phyloP scores from a whole-genome alignment of 2,888 invertebrate genomes.

The Bugulina stolonifera region DNA sequence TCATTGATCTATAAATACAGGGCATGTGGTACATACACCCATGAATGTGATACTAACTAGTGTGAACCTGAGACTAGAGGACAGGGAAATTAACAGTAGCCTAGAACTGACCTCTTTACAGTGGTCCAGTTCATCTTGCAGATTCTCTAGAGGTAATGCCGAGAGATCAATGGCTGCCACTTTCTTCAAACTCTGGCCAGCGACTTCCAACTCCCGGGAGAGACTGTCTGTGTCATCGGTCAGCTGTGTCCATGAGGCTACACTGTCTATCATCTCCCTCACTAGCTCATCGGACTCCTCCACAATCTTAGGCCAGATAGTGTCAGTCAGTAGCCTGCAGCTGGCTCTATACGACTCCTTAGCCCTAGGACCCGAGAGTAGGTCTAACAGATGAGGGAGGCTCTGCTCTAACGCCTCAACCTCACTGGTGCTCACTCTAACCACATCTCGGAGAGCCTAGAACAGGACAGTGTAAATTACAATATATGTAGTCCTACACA shows the following conservation, averaged over 20 bases:
- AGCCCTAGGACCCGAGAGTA: slow-evolving; percentile 5
- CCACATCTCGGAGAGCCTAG: slow-evolving; percentile 6
- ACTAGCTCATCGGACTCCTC: slow-evolving; percentile 2
- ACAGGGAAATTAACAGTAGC: not conserved
- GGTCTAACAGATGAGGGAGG: not conserved
- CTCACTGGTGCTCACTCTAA: not conserved
- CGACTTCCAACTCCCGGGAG: not conserved
- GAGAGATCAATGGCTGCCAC: not conserved
- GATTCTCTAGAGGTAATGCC: not conserved
- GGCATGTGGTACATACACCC: not conserved
- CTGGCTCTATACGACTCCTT: slow-evolving; percentile 4
- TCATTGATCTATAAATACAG: not conserved
- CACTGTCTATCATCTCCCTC: not conserved
- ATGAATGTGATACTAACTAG: too few species aligned
- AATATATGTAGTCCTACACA: not conserved
- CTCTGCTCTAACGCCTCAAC: slow-evolving; percentile 13
- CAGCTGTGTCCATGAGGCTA: not conserved
- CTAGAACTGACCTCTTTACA: not conserved
- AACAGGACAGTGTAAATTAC: too few species aligned
- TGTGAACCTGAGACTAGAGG: too few species aligned
- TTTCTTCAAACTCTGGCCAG: not conserved
- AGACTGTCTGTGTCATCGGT: not conserved
- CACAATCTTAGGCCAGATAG: not conserved
- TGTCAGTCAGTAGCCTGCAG: not conserved
- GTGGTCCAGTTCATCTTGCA: not conserved